phyloP scores from a whole-genome alignment of 1,140 invertebrate species.

The Hycleus phaleratus region DNA sequence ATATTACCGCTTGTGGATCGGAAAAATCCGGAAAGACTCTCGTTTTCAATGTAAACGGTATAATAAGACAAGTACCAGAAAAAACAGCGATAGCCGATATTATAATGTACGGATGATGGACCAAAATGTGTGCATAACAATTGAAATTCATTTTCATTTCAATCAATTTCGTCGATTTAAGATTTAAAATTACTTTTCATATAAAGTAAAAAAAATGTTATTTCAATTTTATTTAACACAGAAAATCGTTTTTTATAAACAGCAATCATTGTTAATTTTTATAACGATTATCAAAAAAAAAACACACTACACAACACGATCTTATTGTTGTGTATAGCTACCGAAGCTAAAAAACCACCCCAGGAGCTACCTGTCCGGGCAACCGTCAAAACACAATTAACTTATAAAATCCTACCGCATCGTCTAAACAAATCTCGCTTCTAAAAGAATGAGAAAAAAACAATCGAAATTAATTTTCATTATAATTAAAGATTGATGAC shows the following conservation, averaged over 20 bases:
- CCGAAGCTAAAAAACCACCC: not conserved
- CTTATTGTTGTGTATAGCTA: slow-evolving; percentile 7
- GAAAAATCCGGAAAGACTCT: slow-evolving; percentile 32
- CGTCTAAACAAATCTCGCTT: not conserved
- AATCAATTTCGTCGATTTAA: not conserved
- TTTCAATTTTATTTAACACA: not conserved
- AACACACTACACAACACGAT: not conserved
- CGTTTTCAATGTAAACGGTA: slow-evolving; percentile 32
- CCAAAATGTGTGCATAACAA: slow-evolving; percentile 32
- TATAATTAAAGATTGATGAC: no score
- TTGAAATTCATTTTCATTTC: slow-evolving; percentile 25
- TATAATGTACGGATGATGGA: slow-evolving; percentile 35
- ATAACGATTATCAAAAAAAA: not conserved
- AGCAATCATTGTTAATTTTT: slow-evolving; percentile 2
- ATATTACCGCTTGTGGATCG: slow-evolving; percentile 37
- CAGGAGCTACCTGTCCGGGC: slow-evolving; percentile 7
- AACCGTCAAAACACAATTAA: slow-evolving; percentile 1
- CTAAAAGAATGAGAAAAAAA: no score
- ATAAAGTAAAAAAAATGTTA: slow-evolving; percentile 4
- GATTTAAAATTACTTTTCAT: slow-evolving; percentile 10
- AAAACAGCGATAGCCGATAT: slow-evolving; percentile 30
- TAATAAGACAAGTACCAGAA: slow-evolving; percentile 31
- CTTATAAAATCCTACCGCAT: slow-evolving; percentile 2
- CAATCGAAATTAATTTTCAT: no score
- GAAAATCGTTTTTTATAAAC: not conserved